Evolutionary conservation across 2,113 vertebrate species (phyloP), one percentile per base, ranked within the genome.

Genomic region (Austrofundulus limnaeus): DNA sequence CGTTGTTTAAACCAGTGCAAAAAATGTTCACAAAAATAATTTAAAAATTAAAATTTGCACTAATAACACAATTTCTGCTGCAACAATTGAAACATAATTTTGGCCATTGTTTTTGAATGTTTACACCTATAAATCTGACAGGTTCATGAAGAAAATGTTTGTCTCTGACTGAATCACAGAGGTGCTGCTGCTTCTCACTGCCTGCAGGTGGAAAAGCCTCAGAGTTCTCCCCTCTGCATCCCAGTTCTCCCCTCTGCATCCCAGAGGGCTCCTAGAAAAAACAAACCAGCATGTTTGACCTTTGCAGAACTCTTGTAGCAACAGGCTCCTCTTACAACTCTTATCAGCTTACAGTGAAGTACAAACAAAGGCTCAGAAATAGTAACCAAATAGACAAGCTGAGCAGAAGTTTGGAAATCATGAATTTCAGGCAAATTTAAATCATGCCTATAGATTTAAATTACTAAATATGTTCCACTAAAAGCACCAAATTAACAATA

Each of bases 241-340:
- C n/a, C n/a, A n/a, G 28, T 75, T 79, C 72, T 81, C 81, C 77
- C 81, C 72, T 76, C 74, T 63, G 72, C 39, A 52, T 86, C 85
- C 88, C 87, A 61, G 43, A 66, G 78, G 79, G 85, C 84, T 78
- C 73, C 72, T 59, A 70, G 57, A 69, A 85, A 28, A 89, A 89
- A 89, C 85, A 90, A 88, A 89, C 75, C 82, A 77, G 82, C 78
- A 86, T 89, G 84, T 88, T 91, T 92, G 92, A 92, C 91, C 91
- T 92, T 93, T 93, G 85, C 72, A 67, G 72, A 73, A 89, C 78
- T 91, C 88, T 88, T 90, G 90, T 89, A 88, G 87, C 84, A 85
- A 87, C 81, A 86, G 85, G 82, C 88, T 92, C 90, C 56, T 72
- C 80, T 92, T 92, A 91, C 90, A 76, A 71, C 81, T 82, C 75